A percentile compares a stretch with the other conserved stretches of the same genome.
Conservation (phyloP, 2,113 vertebrate species). For the Acanthochromis polyacanthus region DNA sequence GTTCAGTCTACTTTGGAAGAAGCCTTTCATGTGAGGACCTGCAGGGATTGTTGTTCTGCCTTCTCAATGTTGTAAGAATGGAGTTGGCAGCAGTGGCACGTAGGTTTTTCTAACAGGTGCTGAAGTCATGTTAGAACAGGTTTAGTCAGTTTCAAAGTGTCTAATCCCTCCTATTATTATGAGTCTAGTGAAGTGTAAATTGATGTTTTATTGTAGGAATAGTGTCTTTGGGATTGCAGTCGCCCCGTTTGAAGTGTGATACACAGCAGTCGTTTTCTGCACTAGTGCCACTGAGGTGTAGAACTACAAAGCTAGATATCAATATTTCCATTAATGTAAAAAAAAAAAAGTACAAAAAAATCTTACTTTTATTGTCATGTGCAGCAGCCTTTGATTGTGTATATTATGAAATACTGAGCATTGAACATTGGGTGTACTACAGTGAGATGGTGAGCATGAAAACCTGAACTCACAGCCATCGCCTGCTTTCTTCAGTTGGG, state of each 20-base stretch:
- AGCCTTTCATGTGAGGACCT: conserved; percentile 45
- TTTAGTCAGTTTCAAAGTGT: conserved; percentile 9
- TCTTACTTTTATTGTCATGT: background rate
- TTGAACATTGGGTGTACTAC: background rate
- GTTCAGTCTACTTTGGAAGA: background rate
- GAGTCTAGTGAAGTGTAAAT: conserved; percentile 14
- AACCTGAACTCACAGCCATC: background rate
- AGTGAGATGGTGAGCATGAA: background rate
- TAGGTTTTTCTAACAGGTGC: conserved; percentile 38
- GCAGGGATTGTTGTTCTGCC: background rate
- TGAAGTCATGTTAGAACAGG: conserved; percentile 56
- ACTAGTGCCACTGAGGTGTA: background rate
- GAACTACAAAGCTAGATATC: conserved; percentile 1
- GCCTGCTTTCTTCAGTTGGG: conserved; percentile 1
- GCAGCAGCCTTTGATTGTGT: background rate
- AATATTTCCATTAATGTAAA: conserved; percentile 3
- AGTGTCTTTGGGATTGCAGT: conserved; percentile 4
- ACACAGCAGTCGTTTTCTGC: background rate
- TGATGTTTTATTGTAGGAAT: conserved; percentile 36
- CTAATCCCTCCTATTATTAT: conserved; percentile 41
- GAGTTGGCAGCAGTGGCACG: background rate
- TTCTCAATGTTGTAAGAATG: background rate
- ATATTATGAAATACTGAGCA: background rate
- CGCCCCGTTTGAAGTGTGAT: conserved; percentile 28
- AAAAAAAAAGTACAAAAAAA: background rate